Percentiles rank a stretch among this genome's conserved stretches.
Evolutionary conservation across 2,797 vertebrate species (phyloP).

Genomic region (Moxostoma hubbsi): DNA sequence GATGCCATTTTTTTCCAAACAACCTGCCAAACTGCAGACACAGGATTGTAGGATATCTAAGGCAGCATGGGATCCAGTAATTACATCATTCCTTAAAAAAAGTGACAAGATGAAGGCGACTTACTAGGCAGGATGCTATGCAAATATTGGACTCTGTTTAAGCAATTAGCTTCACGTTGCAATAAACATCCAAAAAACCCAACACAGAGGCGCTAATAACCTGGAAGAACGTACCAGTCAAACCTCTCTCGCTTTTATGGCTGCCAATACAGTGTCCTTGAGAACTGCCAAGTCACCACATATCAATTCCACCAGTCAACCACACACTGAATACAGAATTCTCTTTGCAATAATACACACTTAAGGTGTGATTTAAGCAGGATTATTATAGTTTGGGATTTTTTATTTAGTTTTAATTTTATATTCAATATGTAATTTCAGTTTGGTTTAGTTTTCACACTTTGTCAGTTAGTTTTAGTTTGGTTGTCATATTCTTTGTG

Average conservation of each 20-base stretch:
- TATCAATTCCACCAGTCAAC: not conserved
- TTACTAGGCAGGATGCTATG: too few relatives aligned
- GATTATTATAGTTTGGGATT: too few relatives aligned
- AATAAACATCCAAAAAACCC: conserved; percentile 48
- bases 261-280: conserved; percentile 1
- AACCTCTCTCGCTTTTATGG: not conserved
- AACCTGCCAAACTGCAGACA: not conserved
- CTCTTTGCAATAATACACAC: not conserved
- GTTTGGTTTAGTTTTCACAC: too few relatives aligned
- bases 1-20: not conserved
- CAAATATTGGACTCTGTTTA: too few relatives aligned
- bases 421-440: too few relatives aligned
- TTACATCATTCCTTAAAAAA: too few relatives aligned
- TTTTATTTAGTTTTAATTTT: too few relatives aligned
- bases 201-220: conserved; percentile 55
- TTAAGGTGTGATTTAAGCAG: not conserved
- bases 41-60: not conserved
- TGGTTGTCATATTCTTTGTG: too few relatives aligned
- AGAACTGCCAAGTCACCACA: not conserved
- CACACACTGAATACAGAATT: conserved; percentile 1
- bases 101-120: too few relatives aligned
- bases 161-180: conserved; percentile 49
- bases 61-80: too few relatives aligned
- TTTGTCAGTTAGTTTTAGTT: too few relatives aligned
- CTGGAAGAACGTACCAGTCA: conserved; percentile 55